phyloP scores from a whole-genome alignment of 1,140 invertebrate species.

The Drosophila micromelanica region DNA sequence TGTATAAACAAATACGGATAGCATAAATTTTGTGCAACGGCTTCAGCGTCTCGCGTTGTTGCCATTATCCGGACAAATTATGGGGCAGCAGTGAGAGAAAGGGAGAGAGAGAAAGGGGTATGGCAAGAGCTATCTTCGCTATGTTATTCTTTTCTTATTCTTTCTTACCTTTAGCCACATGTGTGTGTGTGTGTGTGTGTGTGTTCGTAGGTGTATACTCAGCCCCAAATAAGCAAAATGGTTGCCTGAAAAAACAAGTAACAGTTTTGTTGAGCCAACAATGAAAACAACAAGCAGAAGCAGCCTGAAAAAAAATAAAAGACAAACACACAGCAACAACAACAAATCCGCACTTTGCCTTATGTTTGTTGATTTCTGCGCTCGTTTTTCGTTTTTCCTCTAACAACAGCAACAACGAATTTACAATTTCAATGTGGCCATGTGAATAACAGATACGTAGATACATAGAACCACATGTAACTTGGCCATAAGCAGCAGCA shows the following conservation, averaged over 20 bases:
- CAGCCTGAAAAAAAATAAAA: constrained; percentile 25
- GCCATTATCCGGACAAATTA: constrained; percentile 26
- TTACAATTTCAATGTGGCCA: constrained; percentile 74
- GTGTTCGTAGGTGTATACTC: constrained; percentile 28
- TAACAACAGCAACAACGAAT: constrained; percentile 60
- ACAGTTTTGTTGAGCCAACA: constrained; percentile 75
- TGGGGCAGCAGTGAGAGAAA: not conserved
- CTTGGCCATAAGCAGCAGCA: constrained; percentile 42
- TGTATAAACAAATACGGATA: constrained; percentile 80
- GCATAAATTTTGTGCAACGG: constrained; percentile 67
- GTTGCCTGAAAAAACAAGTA: constrained; percentile 77
- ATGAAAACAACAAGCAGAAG: constrained; percentile 63
- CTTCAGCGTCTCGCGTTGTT: constrained; percentile 42
- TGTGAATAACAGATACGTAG: constrained; percentile 47
- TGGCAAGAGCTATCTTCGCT: constrained; percentile 46
- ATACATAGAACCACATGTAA: constrained; percentile 49
- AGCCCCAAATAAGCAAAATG: constrained; percentile 67
- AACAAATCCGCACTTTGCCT: constrained; percentile 74
- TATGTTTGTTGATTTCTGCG: constrained; percentile 76
- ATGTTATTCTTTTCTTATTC: constrained; percentile 61
- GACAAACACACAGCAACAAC: constrained; percentile 38
- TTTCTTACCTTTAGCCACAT: constrained; percentile 46
- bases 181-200: constrained; percentile 21
- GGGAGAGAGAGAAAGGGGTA: not conserved
- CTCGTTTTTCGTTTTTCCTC: constrained; percentile 58